phyloP scores from a whole-genome alignment of 2,797 vertebrate genomes.

The Phyllotis vaccarum region DNA sequence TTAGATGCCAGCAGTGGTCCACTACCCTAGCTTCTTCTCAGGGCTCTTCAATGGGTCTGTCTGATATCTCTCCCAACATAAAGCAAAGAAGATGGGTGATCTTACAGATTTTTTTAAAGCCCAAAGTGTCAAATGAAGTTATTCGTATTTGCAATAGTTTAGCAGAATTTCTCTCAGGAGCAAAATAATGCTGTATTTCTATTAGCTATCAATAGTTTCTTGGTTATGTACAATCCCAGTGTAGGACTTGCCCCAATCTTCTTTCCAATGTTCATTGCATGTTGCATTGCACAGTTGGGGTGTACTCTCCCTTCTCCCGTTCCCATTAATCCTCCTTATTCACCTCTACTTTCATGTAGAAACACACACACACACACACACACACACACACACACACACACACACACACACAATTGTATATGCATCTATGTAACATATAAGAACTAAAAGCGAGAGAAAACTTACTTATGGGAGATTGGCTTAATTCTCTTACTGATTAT shows the following conservation, averaged over 20 bases:
- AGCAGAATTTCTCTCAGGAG: conserved; percentile 1
- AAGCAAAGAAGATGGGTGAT: neutral
- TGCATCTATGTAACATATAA: neutral
- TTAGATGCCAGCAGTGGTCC: neutral
- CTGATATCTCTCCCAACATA: neutral
- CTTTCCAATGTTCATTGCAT: neutral
- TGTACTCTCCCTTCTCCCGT: neutral
- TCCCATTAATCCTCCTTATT: neutral
- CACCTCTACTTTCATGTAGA: neutral
- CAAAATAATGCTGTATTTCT: neutral
- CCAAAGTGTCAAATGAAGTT: neutral
- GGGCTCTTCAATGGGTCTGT: neutral
- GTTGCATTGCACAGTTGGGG: neutral
- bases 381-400: neutral
- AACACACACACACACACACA: neutral
- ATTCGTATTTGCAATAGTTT: neutral
- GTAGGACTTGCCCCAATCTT: neutral
- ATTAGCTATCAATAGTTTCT: neutral
- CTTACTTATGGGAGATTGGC: neutral
- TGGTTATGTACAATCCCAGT: neutral
- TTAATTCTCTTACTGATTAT: neutral
- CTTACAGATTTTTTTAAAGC: neutral
- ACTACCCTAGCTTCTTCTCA: neutral
- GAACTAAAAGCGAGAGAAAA: neutral
- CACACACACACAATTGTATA: neutral